These are phyloP conservation scores for Gymnorhina tibicen DNA, from an alignment of 2,113 vertebrate genomes.

Conservation along the genomic window DNA sequence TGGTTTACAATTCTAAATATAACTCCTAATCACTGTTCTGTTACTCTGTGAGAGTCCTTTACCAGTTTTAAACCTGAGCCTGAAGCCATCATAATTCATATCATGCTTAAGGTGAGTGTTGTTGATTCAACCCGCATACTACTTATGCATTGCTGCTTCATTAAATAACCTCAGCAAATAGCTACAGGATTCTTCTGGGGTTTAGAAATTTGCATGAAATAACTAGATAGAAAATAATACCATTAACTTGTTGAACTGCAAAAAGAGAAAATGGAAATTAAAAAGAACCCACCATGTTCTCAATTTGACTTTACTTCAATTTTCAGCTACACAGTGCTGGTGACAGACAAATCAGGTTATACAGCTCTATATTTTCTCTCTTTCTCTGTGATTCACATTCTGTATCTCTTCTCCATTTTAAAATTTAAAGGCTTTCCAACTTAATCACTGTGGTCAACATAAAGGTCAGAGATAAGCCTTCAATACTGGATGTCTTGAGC, in stretches of 20 bases:
- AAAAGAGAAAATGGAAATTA: not conserved
- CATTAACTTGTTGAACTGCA: not conserved
- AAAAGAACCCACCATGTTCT: not conserved
- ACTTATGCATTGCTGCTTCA: not conserved
- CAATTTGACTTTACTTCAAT: not conserved
- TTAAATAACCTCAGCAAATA: not conserved
- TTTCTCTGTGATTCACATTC: not conserved
- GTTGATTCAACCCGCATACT: not conserved
- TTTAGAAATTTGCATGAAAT: not conserved
- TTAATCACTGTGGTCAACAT: conserved; percentile 2
- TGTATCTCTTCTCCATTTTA: not conserved
- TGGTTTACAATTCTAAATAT: not conserved
- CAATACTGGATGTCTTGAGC: not conserved
- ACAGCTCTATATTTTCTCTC: not conserved
- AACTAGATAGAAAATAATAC: not conserved
- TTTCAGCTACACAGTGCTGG: not conserved
- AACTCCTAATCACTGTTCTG: not conserved
- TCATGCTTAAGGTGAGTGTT: not conserved
- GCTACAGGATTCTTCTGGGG: not conserved
- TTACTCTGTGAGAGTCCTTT: not conserved
- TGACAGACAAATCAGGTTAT: not conserved
- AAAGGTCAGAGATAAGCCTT: conserved; percentile 11
- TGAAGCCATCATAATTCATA: not conserved
- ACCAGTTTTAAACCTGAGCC: not conserved
- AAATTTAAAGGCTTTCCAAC: conserved; percentile 8